Conservation (phyloP, 2,113 vertebrate genomes). For the Rhinichthys klamathensis region DNA sequence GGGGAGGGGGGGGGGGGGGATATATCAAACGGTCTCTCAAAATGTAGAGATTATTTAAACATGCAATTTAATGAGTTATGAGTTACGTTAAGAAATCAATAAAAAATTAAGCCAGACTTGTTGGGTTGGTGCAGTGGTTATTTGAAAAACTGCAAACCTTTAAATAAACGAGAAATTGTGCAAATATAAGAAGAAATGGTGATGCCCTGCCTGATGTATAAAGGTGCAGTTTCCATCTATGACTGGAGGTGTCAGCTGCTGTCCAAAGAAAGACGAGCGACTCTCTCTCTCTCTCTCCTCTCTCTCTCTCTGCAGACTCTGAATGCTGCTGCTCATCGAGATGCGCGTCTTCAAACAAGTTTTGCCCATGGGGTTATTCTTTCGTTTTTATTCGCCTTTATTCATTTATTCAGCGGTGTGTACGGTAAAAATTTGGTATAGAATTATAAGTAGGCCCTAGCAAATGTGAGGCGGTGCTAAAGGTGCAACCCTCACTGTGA, state of each 20-base stretch:
- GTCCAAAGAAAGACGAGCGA: neutral
- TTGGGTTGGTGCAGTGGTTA: neutral
- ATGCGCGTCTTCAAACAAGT: neutral
- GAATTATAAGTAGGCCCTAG: too few species aligned
- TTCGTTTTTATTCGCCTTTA: neutral
- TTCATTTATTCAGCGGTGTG: neutral
- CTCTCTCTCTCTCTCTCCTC: neutral
- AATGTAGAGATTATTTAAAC: neutral
- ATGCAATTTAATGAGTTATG: neutral
- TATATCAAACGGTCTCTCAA: too few species aligned
- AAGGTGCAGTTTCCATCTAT: neutral
- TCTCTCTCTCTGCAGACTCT: neutral
- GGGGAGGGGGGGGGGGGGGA: too few species aligned
- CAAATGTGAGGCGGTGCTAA: neutral
- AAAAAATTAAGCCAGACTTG: neutral
- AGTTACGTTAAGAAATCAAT: neutral
- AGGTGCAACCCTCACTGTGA: neutral
- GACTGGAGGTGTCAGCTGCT: slow-evolving; percentile 8
- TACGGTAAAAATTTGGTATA: neutral
- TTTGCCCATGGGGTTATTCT: neutral
- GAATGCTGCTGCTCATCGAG: neutral
- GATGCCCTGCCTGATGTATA: neutral
- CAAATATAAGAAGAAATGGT: neutral
- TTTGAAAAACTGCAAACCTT: neutral
- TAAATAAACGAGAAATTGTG: neutral